These are phyloP conservation scores for Hemaris fuciformis DNA, from an alignment of 2,888 invertebrate genomes.

Conservation along the genomic window DNA sequence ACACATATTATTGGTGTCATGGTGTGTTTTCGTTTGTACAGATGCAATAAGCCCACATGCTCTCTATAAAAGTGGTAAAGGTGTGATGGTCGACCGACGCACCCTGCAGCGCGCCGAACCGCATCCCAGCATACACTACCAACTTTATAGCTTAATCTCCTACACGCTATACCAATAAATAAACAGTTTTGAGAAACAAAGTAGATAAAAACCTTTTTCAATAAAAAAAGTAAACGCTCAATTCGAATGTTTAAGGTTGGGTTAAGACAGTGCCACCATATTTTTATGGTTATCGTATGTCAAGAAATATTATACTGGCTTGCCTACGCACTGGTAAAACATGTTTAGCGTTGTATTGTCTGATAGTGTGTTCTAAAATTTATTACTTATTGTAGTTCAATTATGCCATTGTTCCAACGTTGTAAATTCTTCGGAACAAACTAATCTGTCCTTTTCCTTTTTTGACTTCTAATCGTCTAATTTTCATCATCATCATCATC, in stretches of 20 bases:
- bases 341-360: not conserved
- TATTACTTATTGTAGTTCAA: not conserved
- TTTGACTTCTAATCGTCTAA: no score
- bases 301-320: conserved; percentile 8
- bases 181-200: conserved; percentile 56
- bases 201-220: conserved; percentile 36
- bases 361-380: not conserved
- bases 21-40: conserved; percentile 37
- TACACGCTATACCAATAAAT: conserved; percentile 73
- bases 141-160: conserved; percentile 78
- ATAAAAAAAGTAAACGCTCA: conserved; percentile 27
- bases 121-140: conserved; percentile 48
- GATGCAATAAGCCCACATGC: conserved; percentile 43
- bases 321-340: not conserved
- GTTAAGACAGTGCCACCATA: not conserved
- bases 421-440: not conserved
- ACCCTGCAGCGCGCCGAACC: conserved; percentile 72
- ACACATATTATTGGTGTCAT: conserved; percentile 39
- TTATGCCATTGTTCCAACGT: not conserved
- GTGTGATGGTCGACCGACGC: conserved; percentile 55
- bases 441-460: no score
- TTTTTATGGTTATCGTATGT: conserved; percentile 8
- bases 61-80: conserved; percentile 67
- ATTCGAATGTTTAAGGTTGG: conserved; percentile 16
- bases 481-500: no score